Percentiles rank a stretch among this genome's conserved stretches.
phyloP scores from a whole-genome alignment of 23 tunicate species.

The Phallusia fumigata region DNA sequence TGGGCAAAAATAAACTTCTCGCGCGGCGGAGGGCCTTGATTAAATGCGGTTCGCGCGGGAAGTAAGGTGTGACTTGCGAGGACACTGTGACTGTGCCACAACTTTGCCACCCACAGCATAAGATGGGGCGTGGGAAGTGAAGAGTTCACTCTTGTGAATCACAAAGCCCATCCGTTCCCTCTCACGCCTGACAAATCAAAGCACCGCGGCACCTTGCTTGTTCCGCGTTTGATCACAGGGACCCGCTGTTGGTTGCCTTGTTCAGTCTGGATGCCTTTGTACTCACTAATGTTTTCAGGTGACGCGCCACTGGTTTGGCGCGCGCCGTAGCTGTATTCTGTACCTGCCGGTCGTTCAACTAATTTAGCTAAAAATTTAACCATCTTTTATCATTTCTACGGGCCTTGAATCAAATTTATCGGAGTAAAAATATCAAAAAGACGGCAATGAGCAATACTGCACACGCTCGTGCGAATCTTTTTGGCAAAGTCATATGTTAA shows the following conservation, averaged over 20 bases:
- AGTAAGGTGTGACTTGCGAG: neutral
- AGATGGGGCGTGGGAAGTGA: slow-evolving; percentile 3
- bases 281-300: neutral
- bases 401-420: too few relatives aligned
- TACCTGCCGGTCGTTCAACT: too few relatives aligned
- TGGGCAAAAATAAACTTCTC: neutral
- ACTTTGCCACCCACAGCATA: neutral
- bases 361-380: too few relatives aligned
- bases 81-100: neutral
- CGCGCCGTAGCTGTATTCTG: neutral
- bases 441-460: too few relatives aligned
- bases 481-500: too few relatives aligned
- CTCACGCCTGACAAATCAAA: neutral
- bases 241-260: neutral
- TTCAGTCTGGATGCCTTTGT: neutral
- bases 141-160: slow-evolving; percentile 12
- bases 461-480: too few relatives aligned
- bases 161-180: slow-evolving; percentile 14
- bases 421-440: too few relatives aligned
- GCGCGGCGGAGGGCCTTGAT: neutral
- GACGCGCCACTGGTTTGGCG: neutral
- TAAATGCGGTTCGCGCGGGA: neutral
- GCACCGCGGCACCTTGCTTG: neutral
- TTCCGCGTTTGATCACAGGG: neutral
- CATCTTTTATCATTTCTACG: too few relatives aligned